These are phyloP conservation scores for Pseudochaenichthys georgianus DNA, from an alignment of 2,797 vertebrate species.

Conservation along the genomic window DNA sequence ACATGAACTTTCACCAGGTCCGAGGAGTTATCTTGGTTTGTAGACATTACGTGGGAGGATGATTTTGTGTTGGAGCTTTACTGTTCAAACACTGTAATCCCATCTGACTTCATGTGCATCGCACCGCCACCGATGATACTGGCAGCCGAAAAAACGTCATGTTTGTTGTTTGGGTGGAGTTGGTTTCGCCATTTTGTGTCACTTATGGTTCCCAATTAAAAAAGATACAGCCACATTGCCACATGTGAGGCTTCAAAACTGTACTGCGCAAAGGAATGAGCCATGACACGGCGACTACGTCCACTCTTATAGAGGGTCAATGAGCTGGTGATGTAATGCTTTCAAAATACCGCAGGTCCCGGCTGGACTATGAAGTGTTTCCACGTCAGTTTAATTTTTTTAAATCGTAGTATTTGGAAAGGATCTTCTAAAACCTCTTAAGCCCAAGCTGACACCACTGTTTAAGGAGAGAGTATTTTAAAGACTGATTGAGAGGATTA, in stretches of 20 bases:
- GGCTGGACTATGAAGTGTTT: slow-evolving; percentile 10
- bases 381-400: not conserved
- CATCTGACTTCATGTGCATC: not conserved
- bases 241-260: too few species aligned
- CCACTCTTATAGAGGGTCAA: too few species aligned
- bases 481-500: not conserved
- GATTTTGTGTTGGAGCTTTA: slow-evolving; percentile 7
- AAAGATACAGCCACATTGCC: too few species aligned
- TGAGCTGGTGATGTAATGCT: too few species aligned
- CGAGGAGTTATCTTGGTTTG: not conserved
- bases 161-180: too few species aligned
- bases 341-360: too few species aligned
- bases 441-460: not conserved
- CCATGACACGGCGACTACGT: too few species aligned
- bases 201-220: too few species aligned
- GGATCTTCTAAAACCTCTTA: not conserved
- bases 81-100: slow-evolving; percentile 19
- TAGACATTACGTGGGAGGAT: slow-evolving; percentile 26
- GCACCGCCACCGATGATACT: not conserved
- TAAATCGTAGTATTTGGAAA: slow-evolving; percentile 3
- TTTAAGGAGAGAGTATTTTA: not conserved
- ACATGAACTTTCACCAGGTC: not conserved
- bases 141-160: too few species aligned
- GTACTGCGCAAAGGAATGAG: too few species aligned
- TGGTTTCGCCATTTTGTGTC: too few species aligned